These are phyloP conservation scores for Drosophila kanapiae DNA, from an alignment of 1,140 invertebrate species.

Conservation along the genomic window DNA sequence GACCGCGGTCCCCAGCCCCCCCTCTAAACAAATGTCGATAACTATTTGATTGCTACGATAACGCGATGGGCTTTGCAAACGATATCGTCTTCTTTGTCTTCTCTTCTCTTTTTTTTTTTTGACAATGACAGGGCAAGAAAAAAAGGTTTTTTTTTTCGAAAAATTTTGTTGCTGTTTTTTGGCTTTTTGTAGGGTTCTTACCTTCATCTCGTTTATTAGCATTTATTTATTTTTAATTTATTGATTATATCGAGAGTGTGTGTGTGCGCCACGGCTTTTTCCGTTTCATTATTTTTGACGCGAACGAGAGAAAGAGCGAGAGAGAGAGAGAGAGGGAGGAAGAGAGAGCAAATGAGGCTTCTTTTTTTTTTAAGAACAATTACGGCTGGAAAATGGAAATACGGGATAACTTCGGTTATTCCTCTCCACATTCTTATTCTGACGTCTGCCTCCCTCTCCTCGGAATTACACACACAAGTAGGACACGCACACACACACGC, in stretches of 20 bases:
- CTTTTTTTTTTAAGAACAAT: slow-evolving; percentile 40
- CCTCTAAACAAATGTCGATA: slow-evolving; percentile 31
- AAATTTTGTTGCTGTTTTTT: slow-evolving; percentile 57
- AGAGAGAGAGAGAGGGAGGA: slow-evolving; percentile 13
- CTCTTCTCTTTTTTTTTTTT: slow-evolving; percentile 20
- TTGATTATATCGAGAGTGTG: slow-evolving; percentile 46
- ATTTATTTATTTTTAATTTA: slow-evolving; percentile 52
- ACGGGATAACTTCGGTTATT: slow-evolving; percentile 26
- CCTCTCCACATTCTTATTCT: slow-evolving; percentile 18
- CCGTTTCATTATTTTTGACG: slow-evolving; percentile 47
- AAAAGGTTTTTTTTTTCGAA: slow-evolving; percentile 56
- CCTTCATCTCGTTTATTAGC: slow-evolving; percentile 70
- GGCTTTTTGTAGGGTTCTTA: slow-evolving; percentile 71
- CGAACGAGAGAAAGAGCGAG: slow-evolving; percentile 49
- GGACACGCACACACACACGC: slow-evolving; percentile 53
- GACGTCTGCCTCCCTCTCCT: slow-evolving; percentile 17
- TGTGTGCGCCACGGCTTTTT: slow-evolving; percentile 50
- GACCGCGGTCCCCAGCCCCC: slow-evolving; percentile 12
- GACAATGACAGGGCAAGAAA: slow-evolving; percentile 18
- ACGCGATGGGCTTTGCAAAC: slow-evolving; percentile 20
- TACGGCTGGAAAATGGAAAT: slow-evolving; percentile 5
- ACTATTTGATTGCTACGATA: slow-evolving; percentile 27
- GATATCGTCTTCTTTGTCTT: slow-evolving; percentile 8
- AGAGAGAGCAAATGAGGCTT: slow-evolving; percentile 28
- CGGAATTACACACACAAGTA: slow-evolving; percentile 40